A percentile compares a stretch with the other conserved stretches of the same genome.
phyloP scores from a whole-genome alignment of 2,113 vertebrate genomes.

The Scartelaos histophorus region DNA sequence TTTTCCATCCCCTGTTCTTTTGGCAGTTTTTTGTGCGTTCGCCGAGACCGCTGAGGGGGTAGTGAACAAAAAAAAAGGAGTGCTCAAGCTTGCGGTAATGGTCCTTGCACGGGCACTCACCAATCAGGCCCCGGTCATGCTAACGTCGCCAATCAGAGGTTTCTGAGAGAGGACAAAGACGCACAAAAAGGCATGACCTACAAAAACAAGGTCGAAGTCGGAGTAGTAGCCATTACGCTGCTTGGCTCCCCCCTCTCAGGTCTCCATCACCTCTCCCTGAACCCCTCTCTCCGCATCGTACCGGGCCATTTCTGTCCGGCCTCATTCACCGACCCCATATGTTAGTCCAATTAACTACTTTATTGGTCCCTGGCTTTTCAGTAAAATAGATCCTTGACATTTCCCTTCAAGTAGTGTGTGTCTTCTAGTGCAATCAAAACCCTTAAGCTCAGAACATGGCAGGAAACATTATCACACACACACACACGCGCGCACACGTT shows the following conservation, averaged over 20 bases:
- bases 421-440: conserved; percentile 32
- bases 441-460: not conserved
- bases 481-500: not conserved
- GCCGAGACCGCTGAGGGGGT: conserved; percentile 26
- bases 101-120: conserved; percentile 39
- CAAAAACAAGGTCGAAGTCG: conserved; percentile 35
- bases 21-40: conserved; percentile 44
- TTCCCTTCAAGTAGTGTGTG: conserved; percentile 40
- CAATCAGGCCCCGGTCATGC: conserved; percentile 56
- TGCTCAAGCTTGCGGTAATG: conserved; percentile 48
- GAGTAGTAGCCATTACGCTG: conserved; percentile 41
- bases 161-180: conserved; percentile 44
- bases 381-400: conserved; percentile 51
- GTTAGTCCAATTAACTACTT: conserved; percentile 57
- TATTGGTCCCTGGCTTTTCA: conserved; percentile 56
- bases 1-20: conserved; percentile 14
- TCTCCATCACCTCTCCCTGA: conserved; percentile 41
- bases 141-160: conserved; percentile 61
- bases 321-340: conserved; percentile 48
- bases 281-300: conserved; percentile 41
- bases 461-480: not conserved
- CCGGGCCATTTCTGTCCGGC: conserved; percentile 41
- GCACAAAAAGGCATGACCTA: conserved; percentile 41
- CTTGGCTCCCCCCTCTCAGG: conserved; percentile 33
- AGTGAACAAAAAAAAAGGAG: conserved; percentile 14